Percentiles rank a stretch among this genome's conserved stretches.
Evolutionary conservation across 2,797 vertebrate species (phyloP).

Genomic region (Melopsittacus undulatus): DNA sequence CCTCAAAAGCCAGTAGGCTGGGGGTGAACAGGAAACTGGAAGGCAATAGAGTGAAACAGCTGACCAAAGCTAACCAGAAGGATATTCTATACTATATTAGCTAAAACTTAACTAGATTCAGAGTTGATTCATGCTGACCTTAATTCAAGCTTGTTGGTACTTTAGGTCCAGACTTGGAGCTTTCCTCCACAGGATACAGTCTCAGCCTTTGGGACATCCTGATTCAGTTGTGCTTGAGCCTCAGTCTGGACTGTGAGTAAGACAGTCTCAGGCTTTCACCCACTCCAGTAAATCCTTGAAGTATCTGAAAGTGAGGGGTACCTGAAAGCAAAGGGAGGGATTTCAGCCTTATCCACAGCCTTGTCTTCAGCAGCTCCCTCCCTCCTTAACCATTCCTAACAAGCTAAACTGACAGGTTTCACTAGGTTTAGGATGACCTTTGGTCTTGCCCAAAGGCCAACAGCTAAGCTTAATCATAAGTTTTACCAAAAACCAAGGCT

Average conservation of each 20-base stretch:
- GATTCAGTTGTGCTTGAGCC: not conserved
- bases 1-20: not conserved
- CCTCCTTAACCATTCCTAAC: not conserved
- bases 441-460: not conserved
- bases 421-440: not conserved
- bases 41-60: not conserved
- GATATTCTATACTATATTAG: not conserved
- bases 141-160: not conserved
- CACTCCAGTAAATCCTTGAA: accelerated
- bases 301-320: not conserved
- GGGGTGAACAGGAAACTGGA: too few species aligned
- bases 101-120: not conserved
- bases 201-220: too few species aligned
- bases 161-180: not conserved
- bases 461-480: not conserved
- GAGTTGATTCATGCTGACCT: not conserved
- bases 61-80: not conserved
- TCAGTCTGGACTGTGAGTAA: not conserved
- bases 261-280: not conserved
- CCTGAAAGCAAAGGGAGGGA: not conserved
- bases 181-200: accelerated
- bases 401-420: not conserved
- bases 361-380: not conserved
- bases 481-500: not conserved
- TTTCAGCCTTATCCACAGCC: not conserved